Conservation (phyloP, 2,888 invertebrate genomes). For the Ormyrus thymus region DNA sequence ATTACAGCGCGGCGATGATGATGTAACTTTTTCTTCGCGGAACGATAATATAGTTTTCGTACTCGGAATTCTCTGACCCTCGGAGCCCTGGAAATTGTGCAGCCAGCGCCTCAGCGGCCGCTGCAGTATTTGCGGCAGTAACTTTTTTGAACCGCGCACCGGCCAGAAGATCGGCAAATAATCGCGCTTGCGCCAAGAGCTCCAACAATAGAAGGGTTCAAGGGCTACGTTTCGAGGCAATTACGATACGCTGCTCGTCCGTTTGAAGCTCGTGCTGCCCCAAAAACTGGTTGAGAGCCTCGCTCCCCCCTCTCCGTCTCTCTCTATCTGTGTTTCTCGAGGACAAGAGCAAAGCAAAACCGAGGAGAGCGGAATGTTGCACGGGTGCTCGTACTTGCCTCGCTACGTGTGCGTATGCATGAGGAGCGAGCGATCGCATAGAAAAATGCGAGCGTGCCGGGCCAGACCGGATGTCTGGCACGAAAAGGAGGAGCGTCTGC, state of each 20-base stretch:
- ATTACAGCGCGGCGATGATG: conserved; percentile 14
- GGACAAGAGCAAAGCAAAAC: conserved; percentile 3
- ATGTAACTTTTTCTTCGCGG: conserved; percentile 5
- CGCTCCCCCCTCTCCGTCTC: not conserved
- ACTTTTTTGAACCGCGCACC: not conserved
- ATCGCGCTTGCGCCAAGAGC: conserved; percentile 25
- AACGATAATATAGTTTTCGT: conserved; percentile 1
- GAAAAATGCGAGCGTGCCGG: not conserved
- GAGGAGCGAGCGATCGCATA: not conserved
- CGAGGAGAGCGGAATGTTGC: conserved; percentile 18
- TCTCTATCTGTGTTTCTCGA: not conserved
- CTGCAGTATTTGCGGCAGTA: not conserved
- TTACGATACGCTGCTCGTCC: conserved; percentile 18
- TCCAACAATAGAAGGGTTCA: conserved; percentile 27
- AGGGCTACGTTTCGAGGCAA: conserved; percentile 26
- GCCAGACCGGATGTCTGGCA: no score
- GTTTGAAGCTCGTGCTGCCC: conserved; percentile 3
- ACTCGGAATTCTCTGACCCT: conserved; percentile 6
- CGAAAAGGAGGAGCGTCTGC: not conserved
- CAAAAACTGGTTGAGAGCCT: conserved; percentile 39
- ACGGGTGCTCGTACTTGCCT: conserved; percentile 4
- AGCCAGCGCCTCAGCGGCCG: no score
- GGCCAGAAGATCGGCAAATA: conserved; percentile 23
- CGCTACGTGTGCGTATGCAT: no score
- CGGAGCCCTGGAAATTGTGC: not conserved